Conservation (phyloP, 1,140 invertebrate genomes). For the Cotesia chilonis region DNA sequence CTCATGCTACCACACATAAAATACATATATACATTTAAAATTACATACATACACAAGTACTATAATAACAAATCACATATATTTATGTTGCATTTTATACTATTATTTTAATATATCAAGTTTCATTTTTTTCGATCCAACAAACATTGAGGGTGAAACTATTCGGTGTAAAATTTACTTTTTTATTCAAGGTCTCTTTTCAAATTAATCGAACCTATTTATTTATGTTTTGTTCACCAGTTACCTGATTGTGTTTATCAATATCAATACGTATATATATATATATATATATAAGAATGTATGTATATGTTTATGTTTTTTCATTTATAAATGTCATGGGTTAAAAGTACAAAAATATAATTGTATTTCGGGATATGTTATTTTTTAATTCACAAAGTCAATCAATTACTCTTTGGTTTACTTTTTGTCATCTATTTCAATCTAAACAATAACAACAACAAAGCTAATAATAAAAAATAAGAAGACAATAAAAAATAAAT, state of each 20-base stretch:
- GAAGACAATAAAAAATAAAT: conserved; percentile 13
- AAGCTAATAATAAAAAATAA: neutral
- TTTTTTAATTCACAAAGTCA: conserved; percentile 9
- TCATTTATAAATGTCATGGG: conserved; percentile 17
- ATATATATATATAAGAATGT: too few species aligned
- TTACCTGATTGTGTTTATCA: too few species aligned
- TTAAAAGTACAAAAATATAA: conserved; percentile 58
- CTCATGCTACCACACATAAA: too few species aligned
- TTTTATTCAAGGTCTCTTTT: neutral
- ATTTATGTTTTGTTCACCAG: too few species aligned
- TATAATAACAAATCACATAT: too few species aligned
- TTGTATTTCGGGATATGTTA: conserved; percentile 48
- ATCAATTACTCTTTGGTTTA: too few species aligned
- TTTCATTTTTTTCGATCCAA: conserved; percentile 8
- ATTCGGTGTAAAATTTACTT: neutral
- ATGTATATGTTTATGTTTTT: too few species aligned
- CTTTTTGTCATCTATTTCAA: neutral
- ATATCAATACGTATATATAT: too few species aligned
- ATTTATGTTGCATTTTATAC: neutral
- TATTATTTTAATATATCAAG: neutral
- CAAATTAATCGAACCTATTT: conserved; percentile 4
- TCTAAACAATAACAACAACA: neutral
- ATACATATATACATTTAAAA: conserved; percentile 1
- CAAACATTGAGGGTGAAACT: conserved; percentile 8
- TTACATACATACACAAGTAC: conserved; percentile 5